Evolutionary conservation across 1,140 invertebrate genomes (phyloP), one percentile per base, ranked within the genome.

Genomic region (Sarcophaga bullata): DNA sequence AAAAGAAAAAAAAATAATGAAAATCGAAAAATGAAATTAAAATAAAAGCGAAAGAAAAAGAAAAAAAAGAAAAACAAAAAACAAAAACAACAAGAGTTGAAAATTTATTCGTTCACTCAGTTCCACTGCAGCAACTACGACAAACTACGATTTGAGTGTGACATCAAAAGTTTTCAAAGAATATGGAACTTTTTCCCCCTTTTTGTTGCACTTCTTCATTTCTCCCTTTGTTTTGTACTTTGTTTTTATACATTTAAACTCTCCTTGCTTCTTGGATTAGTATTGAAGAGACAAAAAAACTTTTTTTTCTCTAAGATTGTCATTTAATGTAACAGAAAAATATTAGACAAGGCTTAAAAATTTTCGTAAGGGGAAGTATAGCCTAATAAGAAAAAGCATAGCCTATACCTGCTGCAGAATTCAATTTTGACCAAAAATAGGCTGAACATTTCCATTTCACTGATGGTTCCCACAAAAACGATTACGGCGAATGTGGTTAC

Each of bases 111-210:
- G 17, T 68, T 68, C 62, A 68, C 62, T 68, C 62, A 68, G 62
- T 68, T 68, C 62, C 62, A 68, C 62, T 68, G 62, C 62, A 68
- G 62, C 62, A 68, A 68, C 62, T 68, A 68, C 62, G n/a, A 25
- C 62, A 19, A 58, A 25, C 62, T 68, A 68, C 62, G 25, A 19
- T 68, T 68, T 68, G 62, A 68, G 62, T 68, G 62, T 68, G 62
- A 68, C 62, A 68, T 19, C 17, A 68, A 68, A 68, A 68, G 62
- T 68, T 68, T 68, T 19, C 25, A 68, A 68, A 68, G 62, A 68
- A 68, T 19, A 10, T 68, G 15, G n/a, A 68, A 68, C 17, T 68
- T 68, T 25, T 68, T n/a, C 7, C 54, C 15, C 15, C 13, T 7
- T 58, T n/a, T n/a, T n/a, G n/a, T n/a, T n/a, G n/a, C n/a, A n/a